Base-by-base conservation (phyloP, 2,113 vertebrate genomes). In the Anhinga anhinga region DNA sequence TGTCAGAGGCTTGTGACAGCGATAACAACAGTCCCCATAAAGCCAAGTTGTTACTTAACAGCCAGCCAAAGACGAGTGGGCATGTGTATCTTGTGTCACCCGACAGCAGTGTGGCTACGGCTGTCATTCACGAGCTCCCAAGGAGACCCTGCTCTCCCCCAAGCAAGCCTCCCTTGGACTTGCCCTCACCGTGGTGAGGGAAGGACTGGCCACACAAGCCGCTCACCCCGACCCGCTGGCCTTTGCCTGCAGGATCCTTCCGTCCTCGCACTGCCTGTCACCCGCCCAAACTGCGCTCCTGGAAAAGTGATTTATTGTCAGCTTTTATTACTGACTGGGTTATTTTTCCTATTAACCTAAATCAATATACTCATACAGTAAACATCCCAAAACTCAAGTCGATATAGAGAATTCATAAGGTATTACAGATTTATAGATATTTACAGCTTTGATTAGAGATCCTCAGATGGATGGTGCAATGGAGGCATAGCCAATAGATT, bases 401-500 rank as follows among this genome's bases (percentile, higher is more conserved):
- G 95, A 93, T 94, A 86, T 59, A 70, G 73, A 63, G 74, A 95
- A 95, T 93, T 97, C 86, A 66, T 94, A 94, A 55, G 63, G 38
- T 94, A 90, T 95, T 96, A 74, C 71, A 94, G 93, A 96, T 93
- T 88, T 96, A 88, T 38, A 95, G 94, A 94, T 96, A 96, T 93
- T 97, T 93, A 66, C 78, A 90, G 89, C 74, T 90, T 94, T 95
- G 91, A 90, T 90, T 88, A 91, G 84, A 95, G 79, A 88, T 95
- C 58, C 34, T 93, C 38, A 65, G 84, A 94, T 34, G 58, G 81
- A 90, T 67, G 71, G 42, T 40, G 61, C 81, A 72, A 86, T 15
- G 77, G 40, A 94, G 52, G 82, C 78, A 93, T 3, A 97, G 81
- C 58, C 49, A 86, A 82, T 20, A 93, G 77, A 96, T 96, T 79